Conservation (phyloP, 2,113 vertebrate genomes). For the human region GRCh38 chr9:33158001-33158500, state of each 20-base stretch:
- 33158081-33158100: not conserved
- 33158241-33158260: not conserved
- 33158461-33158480: not conserved
- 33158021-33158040: not conserved
- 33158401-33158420: not conserved
- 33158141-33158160: not conserved
- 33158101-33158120: not conserved
- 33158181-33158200: not conserved
- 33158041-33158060: not conserved
- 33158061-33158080: not conserved
- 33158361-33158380: not conserved
- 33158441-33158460: not conserved
- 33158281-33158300: not conserved
- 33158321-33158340: not conserved
- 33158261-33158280: not conserved
- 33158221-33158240: not conserved
- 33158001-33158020: not conserved
- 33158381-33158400: not conserved
- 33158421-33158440: not conserved
- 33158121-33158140: not conserved
- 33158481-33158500: conserved; percentile 7
- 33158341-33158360: not conserved
- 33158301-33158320: not conserved
- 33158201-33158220: not conserved
- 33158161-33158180: not conserved